These are phyloP conservation scores for Pandemis corylana DNA, from an alignment of 2,888 invertebrate genomes.

Conservation along the genomic window DNA sequence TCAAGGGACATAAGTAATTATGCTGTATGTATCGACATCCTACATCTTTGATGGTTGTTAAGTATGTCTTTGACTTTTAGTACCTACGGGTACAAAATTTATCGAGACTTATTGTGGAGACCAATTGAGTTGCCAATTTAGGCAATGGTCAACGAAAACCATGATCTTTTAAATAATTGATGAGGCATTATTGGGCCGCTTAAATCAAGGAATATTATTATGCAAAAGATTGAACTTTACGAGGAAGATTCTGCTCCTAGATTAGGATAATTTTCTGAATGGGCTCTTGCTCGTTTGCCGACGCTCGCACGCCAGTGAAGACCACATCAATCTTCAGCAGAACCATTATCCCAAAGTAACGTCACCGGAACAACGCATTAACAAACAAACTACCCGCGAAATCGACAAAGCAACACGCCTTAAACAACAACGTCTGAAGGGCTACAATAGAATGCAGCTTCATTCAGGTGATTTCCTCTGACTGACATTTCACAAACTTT, in stretches of 20 bases:
- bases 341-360: conserved; percentile 53
- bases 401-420: conserved; percentile 18
- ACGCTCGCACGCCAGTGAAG: conserved; percentile 58
- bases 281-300: conserved; percentile 15
- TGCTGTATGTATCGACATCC: too few species aligned
- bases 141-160: too few species aligned
- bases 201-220: not conserved
- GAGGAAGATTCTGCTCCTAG: not conserved
- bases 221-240: not conserved
- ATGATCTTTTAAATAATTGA: too few species aligned
- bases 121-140: too few species aligned
- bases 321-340: conserved; percentile 53
- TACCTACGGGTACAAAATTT: too few species aligned
- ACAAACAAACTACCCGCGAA: conserved; percentile 31
- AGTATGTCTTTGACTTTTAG: too few species aligned
- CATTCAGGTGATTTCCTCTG: conserved; percentile 22
- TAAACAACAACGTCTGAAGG: conserved; percentile 33
- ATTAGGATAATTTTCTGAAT: conserved; percentile 19
- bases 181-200: not conserved
- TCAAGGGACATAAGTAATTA: too few species aligned
- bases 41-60: too few species aligned
- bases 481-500: conserved; percentile 5
- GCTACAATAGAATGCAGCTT: conserved; percentile 26
- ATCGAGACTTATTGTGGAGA: too few species aligned
- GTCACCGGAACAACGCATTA: conserved; percentile 47